Percentiles rank a stretch among this genome's conserved stretches.
Conservation (phyloP, 1,140 invertebrate genomes). For the Magallana angulata region DNA sequence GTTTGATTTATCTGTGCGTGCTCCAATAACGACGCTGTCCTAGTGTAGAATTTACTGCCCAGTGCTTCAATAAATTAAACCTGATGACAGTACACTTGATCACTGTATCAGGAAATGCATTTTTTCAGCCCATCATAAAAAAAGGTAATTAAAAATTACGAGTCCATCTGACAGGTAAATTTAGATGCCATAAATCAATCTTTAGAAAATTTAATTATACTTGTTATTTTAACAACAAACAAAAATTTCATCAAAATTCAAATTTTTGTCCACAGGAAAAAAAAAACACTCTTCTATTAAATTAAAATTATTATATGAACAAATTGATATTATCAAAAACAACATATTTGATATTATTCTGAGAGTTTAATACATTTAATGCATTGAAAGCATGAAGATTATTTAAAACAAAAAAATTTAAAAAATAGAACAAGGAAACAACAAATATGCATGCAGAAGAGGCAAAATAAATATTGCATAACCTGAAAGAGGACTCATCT, state of each 20-base stretch:
- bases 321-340: no score
- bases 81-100: not conserved
- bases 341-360: no score
- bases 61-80: not conserved
- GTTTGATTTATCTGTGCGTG: not conserved
- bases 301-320: no score
- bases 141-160: not conserved
- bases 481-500: not conserved
- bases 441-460: no score
- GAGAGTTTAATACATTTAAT: no score
- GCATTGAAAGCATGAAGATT: no score
- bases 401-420: no score
- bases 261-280: no score
- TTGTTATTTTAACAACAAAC: not conserved
- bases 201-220: not conserved
- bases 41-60: not conserved
- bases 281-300: no score
- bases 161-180: not conserved
- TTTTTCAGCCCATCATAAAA: not conserved
- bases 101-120: conserved; percentile 12
- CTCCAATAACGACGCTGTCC: not conserved
- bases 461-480: not conserved
- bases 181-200: not conserved
- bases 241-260: not conserved
- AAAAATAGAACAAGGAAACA: no score